Evolutionary conservation across 2,797 vertebrate genomes (phyloP), one percentile per base, ranked within the genome.

Genomic region (Caiman crocodilus): DNA sequence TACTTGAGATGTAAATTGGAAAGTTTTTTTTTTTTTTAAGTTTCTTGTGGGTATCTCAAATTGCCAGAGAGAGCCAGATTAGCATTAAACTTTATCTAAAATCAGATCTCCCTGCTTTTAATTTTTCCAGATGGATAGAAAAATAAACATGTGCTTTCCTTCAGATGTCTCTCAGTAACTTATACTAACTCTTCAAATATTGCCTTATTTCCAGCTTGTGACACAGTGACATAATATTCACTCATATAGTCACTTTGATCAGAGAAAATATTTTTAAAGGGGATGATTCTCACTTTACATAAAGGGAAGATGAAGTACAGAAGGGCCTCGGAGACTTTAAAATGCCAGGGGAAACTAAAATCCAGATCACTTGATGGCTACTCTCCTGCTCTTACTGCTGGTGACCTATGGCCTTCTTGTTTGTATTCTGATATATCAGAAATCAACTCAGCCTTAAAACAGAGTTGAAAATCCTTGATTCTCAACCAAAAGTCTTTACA

Each of bases 1-100:
- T 21, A 4, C n/a, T 18, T 21, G 4, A 0, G 10, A n/a, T 0
- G 1, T 26, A 56, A 59, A 32, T 18, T 20, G 25, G 28, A 50
- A 65, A 65, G 32, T 0, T 10, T 50, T 50, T 10, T 50, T 50
- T 50, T 61, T 60, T 60, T 61, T 61, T 12, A 26, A 61, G 2
- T 59, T 56, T 87, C 55, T 82, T 26, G 12, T 32, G 14, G 30
- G 80, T 73, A 17, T 50, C 73, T 82, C 50, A 30, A n/a, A 75
- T 82, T 35, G 16, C 82, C 58, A 4, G 16, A 15, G 0, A n/a
- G n/a, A n/a, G n/a, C n/a, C n/a, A n/a, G 5, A 30, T 6, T 15
- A 0, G 0, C 84, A 79, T 76, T 63, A 63, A 30, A 92, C 58
- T 25, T 28, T 14, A 50, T 50, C 42, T 50, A 50, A 50, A 50